These are phyloP conservation scores for Seira musarum DNA, from an alignment of 2,888 invertebrate genomes.

Conservation along the genomic window DNA sequence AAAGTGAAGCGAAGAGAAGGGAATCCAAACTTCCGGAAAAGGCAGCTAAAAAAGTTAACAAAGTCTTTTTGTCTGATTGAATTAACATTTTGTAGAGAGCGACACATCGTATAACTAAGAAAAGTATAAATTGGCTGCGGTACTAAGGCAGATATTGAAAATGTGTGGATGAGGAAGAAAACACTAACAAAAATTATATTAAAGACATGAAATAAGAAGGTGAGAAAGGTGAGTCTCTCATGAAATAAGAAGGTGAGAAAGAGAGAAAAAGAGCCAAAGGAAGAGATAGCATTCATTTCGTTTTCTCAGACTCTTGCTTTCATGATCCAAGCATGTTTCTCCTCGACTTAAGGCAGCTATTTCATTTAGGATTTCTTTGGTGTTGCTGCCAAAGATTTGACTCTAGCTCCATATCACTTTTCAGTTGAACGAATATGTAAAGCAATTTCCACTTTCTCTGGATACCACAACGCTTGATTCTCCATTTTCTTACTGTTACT, in stretches of 20 bases:
- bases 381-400: neutral
- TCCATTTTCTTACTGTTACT: no score
- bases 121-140: conserved; percentile 12
- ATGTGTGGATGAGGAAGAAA: neutral
- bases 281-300: conserved; percentile 31
- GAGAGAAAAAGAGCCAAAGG: neutral
- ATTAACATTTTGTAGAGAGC: conserved; percentile 31
- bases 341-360: neutral
- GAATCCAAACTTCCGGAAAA: conserved; percentile 8
- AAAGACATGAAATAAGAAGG: conserved; percentile 27
- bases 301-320: conserved; percentile 1
- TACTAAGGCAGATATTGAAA: neutral
- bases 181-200: conserved; percentile 29
- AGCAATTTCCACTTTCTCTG: neutral
- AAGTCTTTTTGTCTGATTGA: conserved; percentile 38
- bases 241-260: conserved; percentile 9
- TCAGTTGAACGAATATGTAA: neutral
- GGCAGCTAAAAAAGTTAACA: conserved; percentile 23
- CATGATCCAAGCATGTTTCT: neutral
- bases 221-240: conserved; percentile 43
- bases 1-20: neutral
- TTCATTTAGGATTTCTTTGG: neutral
- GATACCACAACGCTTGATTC: neutral
- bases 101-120: neutral
- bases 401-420: neutral